phyloP scores from a whole-genome alignment of 2,888 invertebrate genomes.

The Galerucella nymphaeae region DNA sequence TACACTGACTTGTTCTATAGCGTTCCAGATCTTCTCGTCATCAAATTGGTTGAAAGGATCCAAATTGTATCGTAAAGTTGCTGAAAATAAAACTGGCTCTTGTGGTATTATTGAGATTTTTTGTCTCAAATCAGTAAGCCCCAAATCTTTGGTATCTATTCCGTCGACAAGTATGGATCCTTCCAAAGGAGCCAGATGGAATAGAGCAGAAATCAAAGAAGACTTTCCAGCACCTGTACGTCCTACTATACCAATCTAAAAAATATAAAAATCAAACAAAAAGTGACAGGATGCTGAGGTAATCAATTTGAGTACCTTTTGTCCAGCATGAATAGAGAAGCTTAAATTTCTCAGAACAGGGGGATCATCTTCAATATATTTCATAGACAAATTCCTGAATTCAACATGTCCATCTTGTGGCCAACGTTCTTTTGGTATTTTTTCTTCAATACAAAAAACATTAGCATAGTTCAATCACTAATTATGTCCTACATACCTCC shows the following conservation, averaged over 20 bases:
- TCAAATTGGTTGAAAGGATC: slow-evolving; percentile 83
- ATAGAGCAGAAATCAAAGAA: slow-evolving; percentile 84
- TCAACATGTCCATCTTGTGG: slow-evolving; percentile 70
- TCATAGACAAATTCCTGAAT: slow-evolving; percentile 71
- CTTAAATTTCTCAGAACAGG: slow-evolving; percentile 77
- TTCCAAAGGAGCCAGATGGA: slow-evolving; percentile 82
- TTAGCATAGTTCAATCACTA: no score
- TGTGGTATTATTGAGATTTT: slow-evolving; percentile 94
- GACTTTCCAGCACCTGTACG: slow-evolving; percentile 91
- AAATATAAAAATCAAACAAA: slow-evolving; percentile 22
- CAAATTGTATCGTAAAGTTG: slow-evolving; percentile 83
- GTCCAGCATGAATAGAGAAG: slow-evolving; percentile 71
- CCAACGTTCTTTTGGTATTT: slow-evolving; percentile 70
- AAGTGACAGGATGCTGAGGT: background rate
- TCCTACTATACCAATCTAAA: slow-evolving; percentile 84
- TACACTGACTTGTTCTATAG: slow-evolving; percentile 70
- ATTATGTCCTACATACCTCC: slow-evolving; percentile 35
- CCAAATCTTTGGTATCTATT: slow-evolving; percentile 75
- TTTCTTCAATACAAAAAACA: slow-evolving; percentile 19
- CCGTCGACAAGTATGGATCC: slow-evolving; percentile 83
- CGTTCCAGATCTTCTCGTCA: slow-evolving; percentile 82
- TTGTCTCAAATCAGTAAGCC: slow-evolving; percentile 80
- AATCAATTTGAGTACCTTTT: slow-evolving; percentile 68
- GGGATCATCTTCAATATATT: slow-evolving; percentile 71
- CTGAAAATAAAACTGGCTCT: slow-evolving; percentile 88